Evolutionary conservation across 2,797 vertebrate genomes (phyloP).

Genomic region (Cyprinella venusta): DNA sequence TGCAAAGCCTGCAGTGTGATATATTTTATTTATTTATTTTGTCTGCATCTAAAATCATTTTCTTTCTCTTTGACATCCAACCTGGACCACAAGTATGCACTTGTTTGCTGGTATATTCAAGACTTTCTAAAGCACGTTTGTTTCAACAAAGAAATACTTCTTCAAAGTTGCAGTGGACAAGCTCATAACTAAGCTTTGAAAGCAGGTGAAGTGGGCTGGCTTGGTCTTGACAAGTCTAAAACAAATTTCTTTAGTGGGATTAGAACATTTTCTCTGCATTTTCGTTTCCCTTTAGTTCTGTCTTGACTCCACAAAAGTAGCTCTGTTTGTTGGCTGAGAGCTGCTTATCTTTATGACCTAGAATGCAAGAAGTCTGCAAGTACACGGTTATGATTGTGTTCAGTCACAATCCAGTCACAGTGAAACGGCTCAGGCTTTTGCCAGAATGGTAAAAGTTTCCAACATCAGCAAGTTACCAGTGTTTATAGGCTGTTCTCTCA

Average conservation of each 20-base stretch:
- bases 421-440: not conserved
- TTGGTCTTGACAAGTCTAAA: not conserved
- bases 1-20: not conserved
- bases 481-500: slow-evolving; percentile 10
- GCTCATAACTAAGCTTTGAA: not conserved
- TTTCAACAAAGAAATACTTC: not conserved
- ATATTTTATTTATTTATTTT: not conserved
- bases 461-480: not conserved
- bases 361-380: slow-evolving; percentile 59
- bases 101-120: slow-evolving; percentile 21
- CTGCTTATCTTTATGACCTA: slow-evolving; percentile 63
- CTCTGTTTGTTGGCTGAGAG: slow-evolving; percentile 46
- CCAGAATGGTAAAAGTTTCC: slow-evolving; percentile 14
- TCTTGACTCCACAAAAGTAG: slow-evolving; percentile 62
- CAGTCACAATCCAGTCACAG: not conserved
- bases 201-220: slow-evolving; percentile 7
- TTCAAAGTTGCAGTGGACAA: slow-evolving; percentile 1
- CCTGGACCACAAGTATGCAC: slow-evolving; percentile 15
- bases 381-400: slow-evolving; percentile 44
- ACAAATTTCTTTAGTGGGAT: not conserved
- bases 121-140: not conserved
- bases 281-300: slow-evolving; percentile 61
- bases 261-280: not conserved
- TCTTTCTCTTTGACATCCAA: slow-evolving; percentile 1
- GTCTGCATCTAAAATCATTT: not conserved